Percentiles rank a stretch among this genome's conserved stretches.
These are phyloP conservation scores for Silurus glanis DNA, from an alignment of 2,113 vertebrate genomes.

Conservation along the genomic window DNA sequence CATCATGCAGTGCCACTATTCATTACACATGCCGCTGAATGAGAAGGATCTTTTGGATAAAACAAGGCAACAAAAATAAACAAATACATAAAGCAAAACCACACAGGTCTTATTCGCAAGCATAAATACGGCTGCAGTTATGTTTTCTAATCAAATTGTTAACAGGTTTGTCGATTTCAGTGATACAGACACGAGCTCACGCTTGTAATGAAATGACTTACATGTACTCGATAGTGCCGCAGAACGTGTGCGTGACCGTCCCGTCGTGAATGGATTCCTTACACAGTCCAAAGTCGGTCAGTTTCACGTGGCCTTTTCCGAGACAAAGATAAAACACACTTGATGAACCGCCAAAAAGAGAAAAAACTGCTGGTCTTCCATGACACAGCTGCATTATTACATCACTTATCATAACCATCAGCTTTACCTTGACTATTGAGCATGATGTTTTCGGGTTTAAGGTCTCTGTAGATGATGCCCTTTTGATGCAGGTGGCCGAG, in stretches of 20 bases:
- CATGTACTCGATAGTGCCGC: constrained; percentile 99
- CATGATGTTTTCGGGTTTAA: constrained; percentile 99
- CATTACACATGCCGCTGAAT: neutral
- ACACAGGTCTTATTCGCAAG: neutral
- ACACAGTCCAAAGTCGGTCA: constrained; percentile 97
- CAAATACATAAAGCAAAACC: too few species aligned
- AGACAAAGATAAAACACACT: neutral
- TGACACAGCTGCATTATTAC: neutral
- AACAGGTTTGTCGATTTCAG: neutral
- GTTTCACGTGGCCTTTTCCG: constrained; percentile 89
- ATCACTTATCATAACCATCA: neutral
- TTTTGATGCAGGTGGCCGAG: constrained; percentile 98
- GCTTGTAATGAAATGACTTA: constrained; percentile 64
- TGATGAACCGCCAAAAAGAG: neutral
- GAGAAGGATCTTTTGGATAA: neutral
- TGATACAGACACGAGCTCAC: neutral
- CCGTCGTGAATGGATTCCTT: constrained; percentile 99
- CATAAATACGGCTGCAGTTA: neutral
- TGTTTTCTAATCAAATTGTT: neutral
- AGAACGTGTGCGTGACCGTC: constrained; percentile 99
- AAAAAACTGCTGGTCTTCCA: neutral
- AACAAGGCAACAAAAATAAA: too few species aligned
- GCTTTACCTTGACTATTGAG: constrained; percentile 91
- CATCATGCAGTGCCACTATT: neutral
- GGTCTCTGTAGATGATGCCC: constrained; percentile 98